phyloP scores from a whole-genome alignment of 2,113 vertebrate species.

The Marmota monax region DNA sequence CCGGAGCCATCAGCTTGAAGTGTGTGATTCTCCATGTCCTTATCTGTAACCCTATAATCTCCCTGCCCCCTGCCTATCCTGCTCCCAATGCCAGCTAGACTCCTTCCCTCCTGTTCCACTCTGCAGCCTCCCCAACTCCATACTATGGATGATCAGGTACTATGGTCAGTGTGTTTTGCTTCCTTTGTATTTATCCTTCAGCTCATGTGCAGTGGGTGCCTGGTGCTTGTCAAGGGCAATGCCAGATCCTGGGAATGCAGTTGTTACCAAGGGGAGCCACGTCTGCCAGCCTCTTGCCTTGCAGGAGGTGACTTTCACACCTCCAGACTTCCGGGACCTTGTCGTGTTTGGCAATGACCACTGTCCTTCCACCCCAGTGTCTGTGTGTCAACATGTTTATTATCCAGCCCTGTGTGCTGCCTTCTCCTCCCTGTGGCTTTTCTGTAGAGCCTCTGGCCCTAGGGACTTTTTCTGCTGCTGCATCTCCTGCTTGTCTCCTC shows the following conservation, averaged over 20 bases:
- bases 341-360: background rate
- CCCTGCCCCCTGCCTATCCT: fast-evolving
- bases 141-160: background rate
- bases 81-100: too few relatives aligned
- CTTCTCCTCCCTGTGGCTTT: background rate
- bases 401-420: background rate
- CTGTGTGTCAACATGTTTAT: fast-evolving
- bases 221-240: fast-evolving
- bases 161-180: background rate
- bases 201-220: fast-evolving
- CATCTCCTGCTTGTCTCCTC: background rate
- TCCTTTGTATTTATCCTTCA: background rate
- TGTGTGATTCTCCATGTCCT: background rate
- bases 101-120: too few relatives aligned
- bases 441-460: background rate
- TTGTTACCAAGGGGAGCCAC: background rate
- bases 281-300: background rate
- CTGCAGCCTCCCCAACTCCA: background rate
- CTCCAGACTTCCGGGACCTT: background rate
- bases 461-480: background rate
- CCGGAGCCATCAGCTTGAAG: background rate
- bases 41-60: background rate
- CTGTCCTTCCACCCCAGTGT: fast-evolving
- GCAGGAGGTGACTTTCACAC: background rate
- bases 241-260: background rate